Evolutionary conservation across 2,888 invertebrate genomes (phyloP).

Genomic region (Torymus aiolomorphi): DNA sequence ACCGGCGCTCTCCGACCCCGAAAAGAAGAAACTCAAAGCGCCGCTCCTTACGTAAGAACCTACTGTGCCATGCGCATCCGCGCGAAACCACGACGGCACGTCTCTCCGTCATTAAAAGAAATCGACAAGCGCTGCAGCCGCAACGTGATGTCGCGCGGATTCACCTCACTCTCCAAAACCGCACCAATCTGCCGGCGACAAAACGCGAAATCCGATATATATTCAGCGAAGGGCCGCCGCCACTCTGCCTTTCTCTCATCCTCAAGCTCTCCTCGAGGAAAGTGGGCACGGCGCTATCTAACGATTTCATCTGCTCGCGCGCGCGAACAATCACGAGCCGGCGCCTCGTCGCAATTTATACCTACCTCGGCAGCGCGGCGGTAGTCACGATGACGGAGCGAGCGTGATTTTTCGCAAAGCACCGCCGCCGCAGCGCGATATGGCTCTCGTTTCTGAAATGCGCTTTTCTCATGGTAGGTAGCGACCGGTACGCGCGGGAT

Average conservation of each 20-base stretch:
- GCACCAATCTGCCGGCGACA: constrained; percentile 31
- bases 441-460: too few relatives aligned
- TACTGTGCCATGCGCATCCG: too few relatives aligned
- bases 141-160: too few relatives aligned
- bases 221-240: constrained; percentile 2
- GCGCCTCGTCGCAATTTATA: constrained; percentile 24
- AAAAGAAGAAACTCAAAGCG: too few relatives aligned
- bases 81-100: too few relatives aligned
- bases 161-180: not conserved
- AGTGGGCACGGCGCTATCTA: constrained; percentile 5
- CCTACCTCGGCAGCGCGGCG: not conserved
- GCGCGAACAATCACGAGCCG: not conserved
- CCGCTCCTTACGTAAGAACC: too few relatives aligned
- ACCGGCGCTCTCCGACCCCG: too few relatives aligned
- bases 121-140: too few relatives aligned
- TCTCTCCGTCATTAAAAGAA: too few relatives aligned
- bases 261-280: not conserved
- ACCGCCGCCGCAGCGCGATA: too few relatives aligned
- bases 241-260: too few relatives aligned
- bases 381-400: constrained; percentile 21
- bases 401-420: not conserved
- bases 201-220: constrained; percentile 38
- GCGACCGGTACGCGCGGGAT: not conserved
- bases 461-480: too few relatives aligned
- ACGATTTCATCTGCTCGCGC: constrained; percentile 31